phyloP scores from a whole-genome alignment of 2,113 vertebrate species.

The Atrichornis clamosus region DNA sequence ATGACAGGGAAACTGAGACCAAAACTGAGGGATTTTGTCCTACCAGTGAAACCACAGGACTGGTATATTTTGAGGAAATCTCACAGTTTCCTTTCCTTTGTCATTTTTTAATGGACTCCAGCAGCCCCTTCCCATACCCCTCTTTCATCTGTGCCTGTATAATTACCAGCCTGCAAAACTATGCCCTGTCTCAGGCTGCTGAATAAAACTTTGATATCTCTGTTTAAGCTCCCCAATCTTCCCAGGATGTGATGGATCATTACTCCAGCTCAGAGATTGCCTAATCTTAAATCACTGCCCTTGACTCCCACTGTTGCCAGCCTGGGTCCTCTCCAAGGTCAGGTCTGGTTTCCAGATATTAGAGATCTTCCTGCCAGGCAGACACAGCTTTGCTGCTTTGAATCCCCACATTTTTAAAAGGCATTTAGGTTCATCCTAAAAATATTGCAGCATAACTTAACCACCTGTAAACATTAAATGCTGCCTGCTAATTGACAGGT shows the following conservation, averaged over 20 bases:
- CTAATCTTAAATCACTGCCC: constrained; percentile 13
- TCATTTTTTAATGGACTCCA: background rate
- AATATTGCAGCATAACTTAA: background rate
- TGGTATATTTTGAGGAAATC: background rate
- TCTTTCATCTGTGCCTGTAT: background rate
- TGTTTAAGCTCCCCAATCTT: background rate
- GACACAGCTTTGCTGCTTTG: background rate
- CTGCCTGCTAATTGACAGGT: constrained; percentile 27
- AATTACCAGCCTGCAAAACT: background rate
- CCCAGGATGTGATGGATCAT: background rate
- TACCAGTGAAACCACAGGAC: background rate
- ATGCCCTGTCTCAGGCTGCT: background rate
- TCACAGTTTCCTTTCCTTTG: background rate
- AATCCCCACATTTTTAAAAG: background rate
- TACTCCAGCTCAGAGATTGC: background rate
- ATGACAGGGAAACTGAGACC: background rate
- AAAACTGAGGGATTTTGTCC: background rate
- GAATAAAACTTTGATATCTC: background rate
- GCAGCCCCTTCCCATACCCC: background rate
- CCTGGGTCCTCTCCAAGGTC: background rate
- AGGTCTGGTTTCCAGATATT: background rate
- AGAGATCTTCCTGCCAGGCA: background rate
- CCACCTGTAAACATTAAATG: constrained; percentile 26
- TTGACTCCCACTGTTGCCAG: background rate
- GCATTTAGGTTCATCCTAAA: background rate